Evolutionary conservation across 1,140 invertebrate genomes (phyloP), one percentile per base, ranked within the genome.

Genomic region (Camponotus pennsylvanicus): DNA sequence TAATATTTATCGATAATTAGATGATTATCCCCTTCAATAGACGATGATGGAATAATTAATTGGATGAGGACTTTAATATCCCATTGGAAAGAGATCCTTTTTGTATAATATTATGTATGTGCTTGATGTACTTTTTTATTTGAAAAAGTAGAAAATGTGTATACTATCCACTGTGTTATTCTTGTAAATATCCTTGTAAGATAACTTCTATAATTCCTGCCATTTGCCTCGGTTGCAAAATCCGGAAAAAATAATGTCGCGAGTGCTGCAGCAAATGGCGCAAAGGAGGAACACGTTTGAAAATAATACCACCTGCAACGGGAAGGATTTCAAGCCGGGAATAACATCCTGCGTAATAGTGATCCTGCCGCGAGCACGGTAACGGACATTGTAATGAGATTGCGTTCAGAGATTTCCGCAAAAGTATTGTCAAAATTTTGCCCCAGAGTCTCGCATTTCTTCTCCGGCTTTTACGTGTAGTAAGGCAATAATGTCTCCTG

Each of bases 381-480:
- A 76, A 89, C 78, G 76, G 79, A 78, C 78, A 79, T 86, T 86
- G 88, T 86, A 89, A 89, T 77, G 87, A 86, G 84, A 89, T 89
- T 84, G 87, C 76, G 37, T 64, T 73, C 69, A 45, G 69, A 75
- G 79, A 83, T 83, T 75, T 83, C 57, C 55, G 79, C 57, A 21
- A 83, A 75, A 75, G 79, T 61, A 82, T 82, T 82, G 67, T 83
- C 79, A 61, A 83, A 83, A 83, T 83, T 83, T 61, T 49, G 40
- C 40, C 32, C 71, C 9, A 21, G 67, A 83, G 79, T 61, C 13
- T 61, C n/a, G 32, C 69, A 70, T 75, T 83, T 75, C 52, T 21
- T 6, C 37, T 42, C 21, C 37, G 49, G 67, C 37, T 45, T 61
- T 82, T 82, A 45, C 18, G 27, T 3, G 40, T 55, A 4, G 67